Percentiles rank a stretch among this genome's conserved stretches.
Conservation (phyloP, 2,888 invertebrate genomes). For the Coelopa pilipes region DNA sequence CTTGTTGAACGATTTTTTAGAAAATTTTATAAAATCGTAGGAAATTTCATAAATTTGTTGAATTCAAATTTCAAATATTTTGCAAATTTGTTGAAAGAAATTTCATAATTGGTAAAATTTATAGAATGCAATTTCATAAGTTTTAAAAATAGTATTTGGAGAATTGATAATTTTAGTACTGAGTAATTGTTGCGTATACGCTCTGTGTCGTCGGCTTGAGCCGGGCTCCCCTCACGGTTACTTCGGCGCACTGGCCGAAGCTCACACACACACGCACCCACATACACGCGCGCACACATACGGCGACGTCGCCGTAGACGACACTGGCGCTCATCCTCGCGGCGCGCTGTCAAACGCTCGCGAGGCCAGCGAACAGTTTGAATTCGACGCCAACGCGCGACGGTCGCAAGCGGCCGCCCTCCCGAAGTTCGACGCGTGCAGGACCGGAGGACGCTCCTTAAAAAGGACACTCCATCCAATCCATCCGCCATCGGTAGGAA, state of each 20-base stretch:
- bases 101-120: background rate
- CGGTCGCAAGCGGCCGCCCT: conserved; percentile 26
- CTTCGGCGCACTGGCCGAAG: conserved; percentile 16
- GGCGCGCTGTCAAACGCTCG: conserved; percentile 13
- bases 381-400: conserved; percentile 44
- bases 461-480: conserved; percentile 35
- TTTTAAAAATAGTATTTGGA: too few species aligned
- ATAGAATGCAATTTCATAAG: background rate
- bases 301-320: background rate
- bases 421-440: background rate
- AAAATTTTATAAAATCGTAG: too few species aligned
- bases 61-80: too few species aligned
- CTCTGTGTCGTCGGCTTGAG: background rate
- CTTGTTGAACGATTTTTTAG: too few species aligned
- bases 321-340: conserved; percentile 3
- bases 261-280: background rate
- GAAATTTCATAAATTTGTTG: too few species aligned
- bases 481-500: background rate
- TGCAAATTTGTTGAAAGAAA: too few species aligned
- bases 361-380: conserved; percentile 41
- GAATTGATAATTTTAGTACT: too few species aligned
- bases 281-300: background rate
- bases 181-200: conserved; percentile 37
- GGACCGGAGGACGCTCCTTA: conserved; percentile 56
- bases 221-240: conserved; percentile 1